Evolutionary conservation across 1,140 invertebrate species (phyloP), one percentile per base, ranked within the genome.

Genomic region (Caenorhabditis briggsae): DNA sequence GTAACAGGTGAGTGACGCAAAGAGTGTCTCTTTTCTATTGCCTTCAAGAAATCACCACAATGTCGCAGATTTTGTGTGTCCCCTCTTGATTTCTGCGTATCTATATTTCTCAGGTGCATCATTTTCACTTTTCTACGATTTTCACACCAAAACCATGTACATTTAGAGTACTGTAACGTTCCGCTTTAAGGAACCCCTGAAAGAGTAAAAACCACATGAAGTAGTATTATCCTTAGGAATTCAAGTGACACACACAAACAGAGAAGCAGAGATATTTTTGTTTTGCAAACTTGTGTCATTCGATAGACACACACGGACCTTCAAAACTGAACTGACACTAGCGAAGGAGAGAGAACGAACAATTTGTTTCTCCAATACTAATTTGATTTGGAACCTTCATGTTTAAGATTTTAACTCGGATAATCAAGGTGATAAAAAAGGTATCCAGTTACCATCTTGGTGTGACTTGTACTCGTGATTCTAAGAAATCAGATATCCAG

Each of bases 1-100:
- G 70, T 78, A 78, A 78, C 70, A 78, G 70, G 70, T 78, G 70
- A 78, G 70, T 50, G 70, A 78, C 70, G 70, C 70, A 78, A 78
- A 20, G 56, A 61, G 70, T 53, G 70, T 78, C 70, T 78, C 70
- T 78, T 78, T 78, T 78, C 70, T 23, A 78, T 50, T 78, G 70
- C 70, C 70, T 78, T 78, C 70, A 78, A 78, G 70, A 78, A 78
- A 41, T 78, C 70, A 61, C 43, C 43, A 53, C 70, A 78, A 78
- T 78, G 70, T 78, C 70, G 70, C 70, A 78, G 46, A 78, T 78
- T 78, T 50, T 23, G 43, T 78, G 70, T 50, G 33, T 33, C 33
- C 33, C 33, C 33, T 20, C 70, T 9, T 14, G 41, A 78, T 78
- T 78, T 48, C 70, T 78, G 43, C n/a, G 33, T 78, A 20, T 78